These are phyloP conservation scores for Poeciliopsis retropinna DNA, from an alignment of 2,113 vertebrate species.

Conservation along the genomic window DNA sequence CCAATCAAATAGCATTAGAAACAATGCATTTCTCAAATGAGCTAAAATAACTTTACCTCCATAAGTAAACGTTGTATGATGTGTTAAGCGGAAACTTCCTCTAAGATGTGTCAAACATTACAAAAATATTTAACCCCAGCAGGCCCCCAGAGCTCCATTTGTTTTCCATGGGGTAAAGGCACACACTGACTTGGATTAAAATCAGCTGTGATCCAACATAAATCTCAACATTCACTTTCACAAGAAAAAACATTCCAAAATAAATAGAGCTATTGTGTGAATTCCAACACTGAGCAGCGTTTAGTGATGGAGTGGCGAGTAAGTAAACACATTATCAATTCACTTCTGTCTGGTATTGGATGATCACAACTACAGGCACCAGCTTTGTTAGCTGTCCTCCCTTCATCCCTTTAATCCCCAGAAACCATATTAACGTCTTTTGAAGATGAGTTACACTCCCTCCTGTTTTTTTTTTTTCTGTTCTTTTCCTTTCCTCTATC, in stretches of 20 bases:
- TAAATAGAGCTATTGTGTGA: slow-evolving; percentile 47
- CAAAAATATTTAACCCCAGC: slow-evolving; percentile 36
- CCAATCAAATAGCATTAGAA: slow-evolving; percentile 8
- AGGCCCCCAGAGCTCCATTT: slow-evolving; percentile 56
- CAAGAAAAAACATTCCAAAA: slow-evolving; percentile 46
- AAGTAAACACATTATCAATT: slow-evolving; percentile 59
- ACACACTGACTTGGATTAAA: slow-evolving; percentile 51
- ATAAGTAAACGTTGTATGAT: slow-evolving; percentile 38
- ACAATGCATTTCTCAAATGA: slow-evolving; percentile 23
- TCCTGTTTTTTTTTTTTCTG: slow-evolving; percentile 47
- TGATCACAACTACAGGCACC: slow-evolving; percentile 50
- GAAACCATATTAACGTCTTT: slow-evolving; percentile 67
- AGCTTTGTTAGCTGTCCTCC: slow-evolving; percentile 63
- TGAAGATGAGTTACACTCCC: slow-evolving; percentile 73
- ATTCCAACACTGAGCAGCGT: slow-evolving; percentile 17
- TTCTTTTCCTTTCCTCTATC: slow-evolving; percentile 18
- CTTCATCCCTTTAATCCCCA: slow-evolving; percentile 73
- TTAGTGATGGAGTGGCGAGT: slow-evolving; percentile 38
- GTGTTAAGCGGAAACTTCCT: slow-evolving; percentile 25
- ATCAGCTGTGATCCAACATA: slow-evolving; percentile 63
- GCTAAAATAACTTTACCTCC: slow-evolving; percentile 28
- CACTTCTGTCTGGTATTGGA: slow-evolving; percentile 26
- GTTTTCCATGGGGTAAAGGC: slow-evolving; percentile 32
- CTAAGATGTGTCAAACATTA: slow-evolving; percentile 55
- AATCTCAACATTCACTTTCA: slow-evolving; percentile 57